Base-by-base conservation (phyloP, 2,797 vertebrate species). In the Myripristis murdjan region DNA sequence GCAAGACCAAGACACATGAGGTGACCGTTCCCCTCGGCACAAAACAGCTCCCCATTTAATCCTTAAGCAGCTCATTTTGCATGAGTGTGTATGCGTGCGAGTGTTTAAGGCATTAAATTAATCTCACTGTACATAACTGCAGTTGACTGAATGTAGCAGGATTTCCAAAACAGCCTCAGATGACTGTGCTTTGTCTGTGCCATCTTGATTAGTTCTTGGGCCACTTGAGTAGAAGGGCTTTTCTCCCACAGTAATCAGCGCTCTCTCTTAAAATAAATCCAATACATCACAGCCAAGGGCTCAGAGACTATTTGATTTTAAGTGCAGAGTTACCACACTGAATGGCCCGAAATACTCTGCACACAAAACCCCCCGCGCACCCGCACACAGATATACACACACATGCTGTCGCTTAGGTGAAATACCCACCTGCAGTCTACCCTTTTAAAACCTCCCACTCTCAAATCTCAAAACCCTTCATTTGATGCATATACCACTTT, bases 391-490 rank as follows among this genome's bases (percentile, higher is more conserved):
- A 61, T 51, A 33, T 31, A 68, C 31, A 28, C 54, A 60, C 72
- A 74, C 22, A 39, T 11, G 26, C n/a, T 59, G 73, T 47, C 59
- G 31, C 47, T 41, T 33, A 28, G 26, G 18, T 23, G 14, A 59
- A 70, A 70, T 39, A 18, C 33, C 51, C 48, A 54, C 48, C 56
- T 62, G 9, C 51, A 35, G 58, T 75, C 47, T 72, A 33, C 26
- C 58, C 75, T 44, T 77, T 84, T 65, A 62, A 62, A 72, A 64
- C 56, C 65, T 24, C 82, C 80, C 80, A 79, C 75, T 71, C 66
- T 31, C 39, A 39, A 48, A 70, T 66, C 58, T 68, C 52, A 46
- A 22, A 75, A 18, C 37, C 12, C 48, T 56, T 75, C 43, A 76
- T 78, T 81, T 77, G 48, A 57, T 72, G 63, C 60, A 67, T 60